Conservation (phyloP, 92 coral and sea anemone genomes). For the Pocillopora grandis region DNA sequence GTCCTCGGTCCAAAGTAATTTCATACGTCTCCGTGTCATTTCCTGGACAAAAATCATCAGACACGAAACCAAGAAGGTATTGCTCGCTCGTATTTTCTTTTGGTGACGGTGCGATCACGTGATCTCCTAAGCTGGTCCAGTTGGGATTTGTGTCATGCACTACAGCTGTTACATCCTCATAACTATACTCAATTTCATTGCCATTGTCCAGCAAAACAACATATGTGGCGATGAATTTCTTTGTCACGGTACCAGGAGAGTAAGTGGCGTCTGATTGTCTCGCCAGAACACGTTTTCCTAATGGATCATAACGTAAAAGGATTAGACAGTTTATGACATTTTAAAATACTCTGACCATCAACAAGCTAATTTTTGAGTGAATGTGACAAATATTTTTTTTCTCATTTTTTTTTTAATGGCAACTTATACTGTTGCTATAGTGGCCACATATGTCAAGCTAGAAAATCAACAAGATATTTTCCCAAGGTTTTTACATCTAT, state of each 20-base stretch:
- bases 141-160: background rate
- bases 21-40: conserved; percentile 6
- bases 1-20: conserved; percentile 11
- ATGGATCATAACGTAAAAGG: background rate
- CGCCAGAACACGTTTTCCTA: conserved; percentile 18
- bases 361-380: background rate
- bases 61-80: conserved; percentile 29
- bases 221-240: background rate
- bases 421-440: too few relatives aligned
- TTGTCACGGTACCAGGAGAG: conserved; percentile 1
- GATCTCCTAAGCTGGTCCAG: conserved; percentile 33
- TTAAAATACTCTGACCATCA: background rate
- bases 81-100: background rate
- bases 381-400: too few relatives aligned
- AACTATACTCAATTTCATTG: conserved; percentile 22
- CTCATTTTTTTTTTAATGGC: too few relatives aligned
- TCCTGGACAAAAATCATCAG: conserved; percentile 2
- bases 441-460: background rate
- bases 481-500: too few relatives aligned
- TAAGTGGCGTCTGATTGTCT: conserved; percentile 7
- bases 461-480: background rate
- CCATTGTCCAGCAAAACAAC: conserved; percentile 21
- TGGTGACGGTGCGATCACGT: conserved; percentile 4
- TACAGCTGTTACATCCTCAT: conserved; percentile 15
- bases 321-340: background rate